Conservation (phyloP, 1,140 invertebrate genomes). For the Ephestia elutella region DNA sequence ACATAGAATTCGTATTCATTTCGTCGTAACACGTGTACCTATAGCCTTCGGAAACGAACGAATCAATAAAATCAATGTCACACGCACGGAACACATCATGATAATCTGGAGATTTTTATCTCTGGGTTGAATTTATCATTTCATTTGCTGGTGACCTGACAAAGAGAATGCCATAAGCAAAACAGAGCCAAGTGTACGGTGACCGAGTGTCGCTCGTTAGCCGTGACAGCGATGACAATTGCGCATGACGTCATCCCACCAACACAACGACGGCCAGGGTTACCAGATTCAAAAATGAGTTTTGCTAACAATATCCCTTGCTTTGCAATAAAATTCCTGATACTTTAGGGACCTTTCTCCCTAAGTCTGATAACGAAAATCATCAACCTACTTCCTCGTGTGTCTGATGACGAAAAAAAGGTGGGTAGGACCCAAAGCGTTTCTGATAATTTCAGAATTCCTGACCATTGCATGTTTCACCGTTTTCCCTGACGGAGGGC, state of each 20-base stretch:
- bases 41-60: neutral
- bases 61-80: conserved; percentile 2
- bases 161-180: conserved; percentile 1
- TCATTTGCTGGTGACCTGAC: neutral
- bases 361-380: no score
- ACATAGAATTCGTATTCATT: neutral
- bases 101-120: neutral
- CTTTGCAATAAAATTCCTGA: no score
- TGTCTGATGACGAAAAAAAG: no score
- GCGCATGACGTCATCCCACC: conserved; percentile 56
- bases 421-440: no score
- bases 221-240: conserved; percentile 68
- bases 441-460: no score
- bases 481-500: no score
- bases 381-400: no score
- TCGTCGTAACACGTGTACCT: neutral
- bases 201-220: conserved; percentile 56
- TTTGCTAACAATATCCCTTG: no score
- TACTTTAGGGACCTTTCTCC: no score
- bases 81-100: neutral
- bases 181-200: conserved; percentile 30
- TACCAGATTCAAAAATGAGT: no score
- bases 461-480: no score
- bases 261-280: conserved; percentile 30
- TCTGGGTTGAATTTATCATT: neutral